phyloP scores from a whole-genome alignment of 2,888 invertebrate genomes.

The Ectemnius cavifrons region DNA sequence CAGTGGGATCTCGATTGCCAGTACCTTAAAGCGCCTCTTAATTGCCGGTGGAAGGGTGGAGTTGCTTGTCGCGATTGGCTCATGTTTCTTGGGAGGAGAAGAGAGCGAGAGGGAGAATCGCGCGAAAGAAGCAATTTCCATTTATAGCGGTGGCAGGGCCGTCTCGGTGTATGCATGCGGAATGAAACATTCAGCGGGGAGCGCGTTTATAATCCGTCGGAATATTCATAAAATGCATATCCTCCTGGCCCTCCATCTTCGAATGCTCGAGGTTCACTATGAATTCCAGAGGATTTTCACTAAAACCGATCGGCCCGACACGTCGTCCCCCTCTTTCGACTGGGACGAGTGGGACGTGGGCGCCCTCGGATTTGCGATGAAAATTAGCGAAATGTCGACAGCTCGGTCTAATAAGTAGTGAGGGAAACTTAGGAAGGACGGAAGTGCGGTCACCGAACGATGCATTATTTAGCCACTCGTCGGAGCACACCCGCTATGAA shows the following conservation, averaged over 20 bases:
- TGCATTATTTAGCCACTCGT: conserved; percentile 52
- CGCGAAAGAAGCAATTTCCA: conserved; percentile 8
- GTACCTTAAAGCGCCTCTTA: not conserved
- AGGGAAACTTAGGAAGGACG: not conserved
- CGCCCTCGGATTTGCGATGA: not conserved
- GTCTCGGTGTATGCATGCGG: not conserved
- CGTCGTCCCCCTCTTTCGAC: no score
- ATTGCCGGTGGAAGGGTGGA: not conserved
- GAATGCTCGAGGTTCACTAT: conserved; percentile 13
- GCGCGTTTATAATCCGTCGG: conserved; percentile 25
- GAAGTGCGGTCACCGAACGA: not conserved
- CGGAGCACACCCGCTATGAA: conserved; percentile 51
- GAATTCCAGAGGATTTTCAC: conserved; percentile 25
- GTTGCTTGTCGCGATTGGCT: conserved; percentile 9
- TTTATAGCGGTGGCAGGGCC: not conserved
- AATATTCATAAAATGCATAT: conserved; percentile 43
- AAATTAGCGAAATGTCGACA: conserved; percentile 37
- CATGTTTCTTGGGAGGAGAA: not conserved
- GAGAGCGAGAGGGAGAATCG: no score
- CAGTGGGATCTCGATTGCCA: no score
- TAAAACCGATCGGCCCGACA: not conserved
- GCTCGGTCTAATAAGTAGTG: conserved; percentile 30
- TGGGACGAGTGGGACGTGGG: not conserved
- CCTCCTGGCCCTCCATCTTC: conserved; percentile 26
- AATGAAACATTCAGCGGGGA: conserved; percentile 25